These are phyloP conservation scores for Grantiella picta DNA, from an alignment of 2,113 vertebrate species.

Conservation along the genomic window DNA sequence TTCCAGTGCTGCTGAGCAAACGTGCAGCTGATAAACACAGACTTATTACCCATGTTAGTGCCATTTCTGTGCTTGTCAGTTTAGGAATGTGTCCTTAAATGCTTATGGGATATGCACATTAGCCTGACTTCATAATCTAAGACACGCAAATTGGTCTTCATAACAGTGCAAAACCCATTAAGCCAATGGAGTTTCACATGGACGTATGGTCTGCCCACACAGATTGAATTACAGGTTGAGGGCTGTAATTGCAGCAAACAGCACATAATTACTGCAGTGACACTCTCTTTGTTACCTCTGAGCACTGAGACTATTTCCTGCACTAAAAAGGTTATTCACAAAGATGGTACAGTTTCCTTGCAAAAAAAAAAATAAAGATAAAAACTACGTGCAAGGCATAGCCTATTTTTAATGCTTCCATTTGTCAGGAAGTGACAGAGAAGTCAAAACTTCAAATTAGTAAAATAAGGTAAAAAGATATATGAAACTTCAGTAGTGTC, in stretches of 20 bases:
- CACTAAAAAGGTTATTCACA: constrained; percentile 3
- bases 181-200: constrained; percentile 16
- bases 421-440: constrained; percentile 43
- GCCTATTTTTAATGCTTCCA: constrained; percentile 38
- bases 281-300: constrained; percentile 18
- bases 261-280: neutral
- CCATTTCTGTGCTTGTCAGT: neutral
- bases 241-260: constrained; percentile 29
- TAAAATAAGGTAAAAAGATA: constrained; percentile 37
- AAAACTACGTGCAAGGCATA: neutral
- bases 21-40: neutral
- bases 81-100: neutral
- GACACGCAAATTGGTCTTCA: constrained; percentile 1
- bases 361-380: neutral
- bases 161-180: constrained; percentile 2
- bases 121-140: constrained; percentile 23
- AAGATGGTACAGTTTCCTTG: neutral
- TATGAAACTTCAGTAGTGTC: constrained; percentile 31
- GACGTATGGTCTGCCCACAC: neutral
- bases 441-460: constrained; percentile 54
- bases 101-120: neutral
- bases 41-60: neutral
- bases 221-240: constrained; percentile 24
- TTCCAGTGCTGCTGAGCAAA: neutral
- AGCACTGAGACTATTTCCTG: constrained; percentile 3